phyloP scores from a whole-genome alignment of 2,888 invertebrate genomes.

The Drosophila silvestris region DNA sequence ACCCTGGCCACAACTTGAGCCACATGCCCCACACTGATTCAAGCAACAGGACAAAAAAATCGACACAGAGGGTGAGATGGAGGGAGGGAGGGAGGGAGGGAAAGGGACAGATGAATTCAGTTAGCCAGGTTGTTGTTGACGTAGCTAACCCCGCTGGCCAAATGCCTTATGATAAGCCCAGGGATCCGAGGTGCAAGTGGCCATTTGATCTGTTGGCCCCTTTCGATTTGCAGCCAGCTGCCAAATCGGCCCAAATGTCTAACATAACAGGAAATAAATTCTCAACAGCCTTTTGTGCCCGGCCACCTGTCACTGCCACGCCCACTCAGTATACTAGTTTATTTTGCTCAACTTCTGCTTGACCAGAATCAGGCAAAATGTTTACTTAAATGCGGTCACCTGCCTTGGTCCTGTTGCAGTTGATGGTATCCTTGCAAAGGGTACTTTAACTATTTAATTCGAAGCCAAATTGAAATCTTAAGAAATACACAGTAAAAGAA shows the following conservation, averaged over 20 bases:
- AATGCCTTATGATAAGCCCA: slow-evolving; percentile 59
- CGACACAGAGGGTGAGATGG: slow-evolving; percentile 1
- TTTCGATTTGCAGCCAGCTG: slow-evolving; percentile 53
- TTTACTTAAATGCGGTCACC: slow-evolving; percentile 58
- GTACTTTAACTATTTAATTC: neutral
- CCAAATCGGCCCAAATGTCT: slow-evolving; percentile 72
- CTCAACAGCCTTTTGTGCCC: slow-evolving; percentile 67
- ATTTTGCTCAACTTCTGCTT: slow-evolving; percentile 35
- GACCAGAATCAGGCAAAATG: slow-evolving; percentile 53
- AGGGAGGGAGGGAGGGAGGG: neutral
- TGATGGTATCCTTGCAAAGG: slow-evolving; percentile 2
- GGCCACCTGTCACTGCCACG: slow-evolving; percentile 22
- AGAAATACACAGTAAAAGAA: neutral
- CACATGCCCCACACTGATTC: slow-evolving; percentile 32
- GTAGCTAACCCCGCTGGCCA: slow-evolving; percentile 51
- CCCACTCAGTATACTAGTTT: slow-evolving; percentile 24
- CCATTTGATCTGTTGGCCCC: slow-evolving; percentile 71
- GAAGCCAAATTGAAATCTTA: neutral
- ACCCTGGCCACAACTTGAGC: slow-evolving; percentile 4
- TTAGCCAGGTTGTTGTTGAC: slow-evolving; percentile 40
- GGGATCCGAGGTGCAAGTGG: slow-evolving; percentile 44
- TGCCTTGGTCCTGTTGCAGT: slow-evolving; percentile 40
- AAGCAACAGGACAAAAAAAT: slow-evolving; percentile 22
- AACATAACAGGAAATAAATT: slow-evolving; percentile 77
- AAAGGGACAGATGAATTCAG: slow-evolving; percentile 23